phyloP scores from a whole-genome alignment of 2,888 invertebrate species.

The Amphipyra tragopoginis region DNA sequence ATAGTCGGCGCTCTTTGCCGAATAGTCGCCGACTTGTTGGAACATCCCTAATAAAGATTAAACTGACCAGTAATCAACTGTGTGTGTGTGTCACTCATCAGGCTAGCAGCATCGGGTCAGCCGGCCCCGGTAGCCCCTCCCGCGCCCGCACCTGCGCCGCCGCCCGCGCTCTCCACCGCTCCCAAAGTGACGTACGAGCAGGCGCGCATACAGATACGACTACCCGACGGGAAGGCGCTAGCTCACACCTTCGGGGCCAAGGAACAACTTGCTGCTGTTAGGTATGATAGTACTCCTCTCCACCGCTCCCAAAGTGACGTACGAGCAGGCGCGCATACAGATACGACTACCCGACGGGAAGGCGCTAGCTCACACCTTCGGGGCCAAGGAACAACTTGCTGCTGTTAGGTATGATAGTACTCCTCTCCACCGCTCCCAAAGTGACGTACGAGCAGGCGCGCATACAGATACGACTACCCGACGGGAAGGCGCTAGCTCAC shows the following conservation, averaged over 20 bases:
- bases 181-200: conserved; percentile 76
- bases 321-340: conserved; percentile 80
- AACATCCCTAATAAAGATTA: no score
- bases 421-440: conserved; percentile 33
- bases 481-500: conserved; percentile 80
- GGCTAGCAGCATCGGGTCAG: conserved; percentile 78
- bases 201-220: conserved; percentile 78
- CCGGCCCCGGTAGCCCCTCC: conserved; percentile 63
- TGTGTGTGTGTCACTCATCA: conserved; percentile 45
- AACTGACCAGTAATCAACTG: no score
- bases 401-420: conserved; percentile 92
- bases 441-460: conserved; percentile 77
- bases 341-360: conserved; percentile 80
- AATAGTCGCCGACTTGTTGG: no score
- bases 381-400: conserved; percentile 96
- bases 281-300: conserved; percentile 70
- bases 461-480: conserved; percentile 79
- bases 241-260: conserved; percentile 91
- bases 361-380: conserved; percentile 84
- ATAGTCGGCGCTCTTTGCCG: no score
- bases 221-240: conserved; percentile 81
- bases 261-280: conserved; percentile 97
- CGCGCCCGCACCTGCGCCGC: conserved; percentile 62
- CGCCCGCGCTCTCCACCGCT: conserved; percentile 57
- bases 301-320: conserved; percentile 60